Evolutionary conservation across 2,888 invertebrate species (phyloP).

Genomic region (Cryptocephalus primarius): DNA sequence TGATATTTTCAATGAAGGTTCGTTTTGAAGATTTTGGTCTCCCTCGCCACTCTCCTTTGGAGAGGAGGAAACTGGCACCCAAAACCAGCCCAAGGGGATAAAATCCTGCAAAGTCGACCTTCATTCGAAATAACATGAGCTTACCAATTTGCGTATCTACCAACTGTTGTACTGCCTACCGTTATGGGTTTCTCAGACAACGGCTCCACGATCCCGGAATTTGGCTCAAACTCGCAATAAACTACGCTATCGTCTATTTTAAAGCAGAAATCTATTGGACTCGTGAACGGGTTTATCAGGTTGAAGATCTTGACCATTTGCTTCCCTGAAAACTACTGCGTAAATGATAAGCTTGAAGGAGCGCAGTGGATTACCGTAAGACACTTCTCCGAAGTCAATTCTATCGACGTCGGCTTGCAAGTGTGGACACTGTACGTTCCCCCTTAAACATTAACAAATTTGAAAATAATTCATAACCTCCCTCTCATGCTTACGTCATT

Average conservation of each 20-base stretch:
- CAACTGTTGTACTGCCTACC: too few species aligned
- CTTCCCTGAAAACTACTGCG: neutral
- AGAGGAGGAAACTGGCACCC: too few species aligned
- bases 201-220: too few species aligned
- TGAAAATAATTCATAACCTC: neutral
- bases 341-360: neutral
- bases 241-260: neutral
- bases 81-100: too few species aligned
- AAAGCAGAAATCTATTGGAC: neutral
- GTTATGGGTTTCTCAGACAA: too few species aligned
- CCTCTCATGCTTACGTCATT: slow-evolving; percentile 46
- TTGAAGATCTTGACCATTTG: neutral
- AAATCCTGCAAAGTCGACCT: too few species aligned
- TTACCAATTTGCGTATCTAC: too few species aligned
- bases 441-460: slow-evolving; percentile 39
- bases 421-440: slow-evolving; percentile 49
- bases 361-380: slow-evolving; percentile 39
- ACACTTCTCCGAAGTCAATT: slow-evolving; percentile 46
- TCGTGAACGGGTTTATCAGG: neutral
- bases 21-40: too few species aligned
- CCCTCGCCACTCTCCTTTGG: too few species aligned
- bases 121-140: too few species aligned
- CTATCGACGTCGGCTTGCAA: slow-evolving; percentile 42
- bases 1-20: too few species aligned
- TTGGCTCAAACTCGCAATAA: too few species aligned